Evolutionary conservation across 1,140 invertebrate genomes (phyloP).

Genomic region (Drosophila littoralis): DNA sequence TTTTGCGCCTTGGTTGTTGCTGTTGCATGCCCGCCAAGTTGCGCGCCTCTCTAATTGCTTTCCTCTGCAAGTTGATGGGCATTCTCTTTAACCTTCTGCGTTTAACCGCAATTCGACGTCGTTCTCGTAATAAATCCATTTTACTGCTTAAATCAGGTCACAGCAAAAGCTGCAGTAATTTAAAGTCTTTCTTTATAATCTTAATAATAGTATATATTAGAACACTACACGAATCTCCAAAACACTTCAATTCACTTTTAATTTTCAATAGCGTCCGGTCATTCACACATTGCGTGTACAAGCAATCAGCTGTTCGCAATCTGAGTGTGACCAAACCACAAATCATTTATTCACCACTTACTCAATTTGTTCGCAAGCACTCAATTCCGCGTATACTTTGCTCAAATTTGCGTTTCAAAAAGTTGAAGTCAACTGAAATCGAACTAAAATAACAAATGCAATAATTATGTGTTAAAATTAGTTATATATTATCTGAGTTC

Average conservation of each 20-base stretch:
- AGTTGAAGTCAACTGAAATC: no score
- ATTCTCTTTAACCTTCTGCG: slow-evolving; percentile 40
- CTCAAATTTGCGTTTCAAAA: slow-evolving; percentile 2
- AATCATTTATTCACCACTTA: background rate
- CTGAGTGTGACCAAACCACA: background rate
- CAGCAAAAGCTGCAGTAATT: no score
- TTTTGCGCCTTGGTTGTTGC: slow-evolving; percentile 7
- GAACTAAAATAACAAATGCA: no score
- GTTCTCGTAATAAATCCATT: slow-evolving; percentile 13
- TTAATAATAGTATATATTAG: no score
- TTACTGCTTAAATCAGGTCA: background rate
- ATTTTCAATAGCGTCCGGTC: background rate
- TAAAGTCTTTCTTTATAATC: no score
- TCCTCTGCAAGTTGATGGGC: slow-evolving; percentile 59
- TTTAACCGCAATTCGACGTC: background rate
- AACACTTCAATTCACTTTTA: background rate
- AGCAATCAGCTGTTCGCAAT: slow-evolving; percentile 2
- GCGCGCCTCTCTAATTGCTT: slow-evolving; percentile 60
- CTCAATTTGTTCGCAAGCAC: background rate
- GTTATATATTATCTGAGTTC: no score
- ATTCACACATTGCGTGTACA: slow-evolving; percentile 1
- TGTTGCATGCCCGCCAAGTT: slow-evolving; percentile 41
- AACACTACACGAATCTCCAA: background rate
- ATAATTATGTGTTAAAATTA: background rate
- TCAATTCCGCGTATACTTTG: background rate